These are phyloP conservation scores for Grus americana DNA, from an alignment of 2,113 vertebrate genomes.

Conservation along the genomic window DNA sequence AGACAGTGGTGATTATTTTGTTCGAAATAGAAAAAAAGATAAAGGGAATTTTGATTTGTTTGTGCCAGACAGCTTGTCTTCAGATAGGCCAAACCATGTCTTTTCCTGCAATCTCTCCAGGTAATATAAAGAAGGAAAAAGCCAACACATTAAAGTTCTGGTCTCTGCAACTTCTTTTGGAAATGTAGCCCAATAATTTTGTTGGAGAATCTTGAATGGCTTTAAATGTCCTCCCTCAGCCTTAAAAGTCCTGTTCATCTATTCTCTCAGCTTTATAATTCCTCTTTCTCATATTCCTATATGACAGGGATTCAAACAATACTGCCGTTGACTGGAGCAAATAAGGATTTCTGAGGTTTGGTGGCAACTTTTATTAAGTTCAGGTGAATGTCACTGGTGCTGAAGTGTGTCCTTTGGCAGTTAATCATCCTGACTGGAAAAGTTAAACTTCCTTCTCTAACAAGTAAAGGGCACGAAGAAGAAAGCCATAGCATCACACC, in stretches of 20 bases:
- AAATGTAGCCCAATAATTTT: not conserved
- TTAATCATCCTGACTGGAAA: not conserved
- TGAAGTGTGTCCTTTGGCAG: not conserved
- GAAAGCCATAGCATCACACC: not conserved
- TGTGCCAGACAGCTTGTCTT: not conserved
- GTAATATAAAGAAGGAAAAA: not conserved
- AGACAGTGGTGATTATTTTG: not conserved
- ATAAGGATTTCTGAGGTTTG: not conserved
- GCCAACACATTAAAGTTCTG: not conserved
- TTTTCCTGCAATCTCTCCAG: not conserved
- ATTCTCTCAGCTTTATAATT: not conserved
- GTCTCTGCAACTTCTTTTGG: not conserved
- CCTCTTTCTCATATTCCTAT: not conserved
- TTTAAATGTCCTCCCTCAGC: not conserved
- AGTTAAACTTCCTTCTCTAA: not conserved
- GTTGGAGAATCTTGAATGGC: not conserved
- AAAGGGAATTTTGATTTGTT: not conserved
- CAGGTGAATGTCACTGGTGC: not conserved
- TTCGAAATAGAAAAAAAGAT: not conserved
- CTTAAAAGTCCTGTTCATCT: not conserved
- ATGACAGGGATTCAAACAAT: not conserved
- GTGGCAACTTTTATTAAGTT: not conserved
- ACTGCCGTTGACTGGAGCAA: fast-evolving
- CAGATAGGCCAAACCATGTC: not conserved
- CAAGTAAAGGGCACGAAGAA: not conserved